Conservation (phyloP, 2,113 vertebrate genomes). For the Pyrgilauda ruficollis region DNA sequence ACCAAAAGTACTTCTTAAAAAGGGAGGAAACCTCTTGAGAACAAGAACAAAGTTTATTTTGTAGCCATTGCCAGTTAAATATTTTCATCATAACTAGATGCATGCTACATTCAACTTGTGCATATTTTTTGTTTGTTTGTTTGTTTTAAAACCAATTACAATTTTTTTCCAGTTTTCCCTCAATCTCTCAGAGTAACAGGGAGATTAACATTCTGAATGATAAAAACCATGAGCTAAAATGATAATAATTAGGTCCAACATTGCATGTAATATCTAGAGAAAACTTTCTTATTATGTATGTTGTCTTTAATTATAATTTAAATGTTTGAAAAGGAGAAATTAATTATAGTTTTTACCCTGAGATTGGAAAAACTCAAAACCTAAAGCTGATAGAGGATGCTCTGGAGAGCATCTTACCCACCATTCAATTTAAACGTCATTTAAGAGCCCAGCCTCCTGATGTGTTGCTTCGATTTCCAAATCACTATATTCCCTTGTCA, state of each 20-base stretch:
- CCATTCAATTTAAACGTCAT: constrained; percentile 28
- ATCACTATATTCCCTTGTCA: background rate
- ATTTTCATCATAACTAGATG: background rate
- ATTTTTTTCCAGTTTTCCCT: background rate
- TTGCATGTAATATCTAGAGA: constrained; percentile 56
- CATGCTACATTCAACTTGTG: background rate
- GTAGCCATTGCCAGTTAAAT: background rate
- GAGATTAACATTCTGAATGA: constrained; percentile 41
- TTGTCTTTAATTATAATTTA: constrained; percentile 63
- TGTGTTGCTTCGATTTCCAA: constrained; percentile 13
- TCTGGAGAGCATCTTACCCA: constrained; percentile 9
- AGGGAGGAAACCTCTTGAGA: constrained; percentile 9
- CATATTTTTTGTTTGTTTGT: background rate
- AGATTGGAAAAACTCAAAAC: constrained; percentile 38
- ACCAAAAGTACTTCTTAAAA: background rate
- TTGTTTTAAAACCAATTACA: background rate
- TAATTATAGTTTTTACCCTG: constrained; percentile 48
- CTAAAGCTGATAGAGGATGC: constrained; percentile 36
- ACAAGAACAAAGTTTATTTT: constrained; percentile 20
- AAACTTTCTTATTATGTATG: constrained; percentile 52
- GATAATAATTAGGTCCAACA: constrained; percentile 55
- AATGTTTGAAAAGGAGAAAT: constrained; percentile 55
- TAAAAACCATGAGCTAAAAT: constrained; percentile 33
- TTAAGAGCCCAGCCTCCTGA: constrained; percentile 27
- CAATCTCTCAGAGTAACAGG: background rate